Conservation (phyloP, 2,888 invertebrate species). For the Periphyllus acericola region DNA sequence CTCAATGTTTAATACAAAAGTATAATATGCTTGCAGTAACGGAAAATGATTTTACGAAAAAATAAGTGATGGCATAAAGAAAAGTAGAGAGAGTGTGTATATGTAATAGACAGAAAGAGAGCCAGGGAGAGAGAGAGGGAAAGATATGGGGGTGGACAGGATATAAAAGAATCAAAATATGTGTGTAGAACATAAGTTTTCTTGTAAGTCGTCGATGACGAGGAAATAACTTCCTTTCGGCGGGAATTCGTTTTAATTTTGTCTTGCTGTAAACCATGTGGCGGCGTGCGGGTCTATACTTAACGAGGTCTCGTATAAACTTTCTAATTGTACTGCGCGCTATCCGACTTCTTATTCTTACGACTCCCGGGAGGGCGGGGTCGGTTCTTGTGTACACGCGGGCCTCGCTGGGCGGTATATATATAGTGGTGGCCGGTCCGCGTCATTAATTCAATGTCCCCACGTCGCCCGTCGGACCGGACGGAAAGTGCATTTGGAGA, state of each 20-base stretch:
- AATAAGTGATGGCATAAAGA: too few species aligned
- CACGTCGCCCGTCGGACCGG: neutral
- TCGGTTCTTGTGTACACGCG: neutral
- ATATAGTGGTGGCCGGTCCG: neutral
- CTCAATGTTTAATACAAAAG: too few species aligned
- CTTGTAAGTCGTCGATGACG: slow-evolving; percentile 2
- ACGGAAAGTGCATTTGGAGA: slow-evolving; percentile 1
- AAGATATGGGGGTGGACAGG: neutral
- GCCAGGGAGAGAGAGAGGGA: neutral
- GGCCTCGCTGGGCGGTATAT: neutral
- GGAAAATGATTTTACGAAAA: too few species aligned
- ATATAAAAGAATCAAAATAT: neutral
- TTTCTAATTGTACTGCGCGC: slow-evolving; percentile 39
- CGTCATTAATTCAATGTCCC: slow-evolving; percentile 42
- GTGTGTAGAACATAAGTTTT: neutral
- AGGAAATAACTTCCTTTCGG: slow-evolving; percentile 12
- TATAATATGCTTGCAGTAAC: too few species aligned
- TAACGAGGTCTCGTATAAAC: slow-evolving; percentile 51
- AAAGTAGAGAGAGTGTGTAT: too few species aligned
- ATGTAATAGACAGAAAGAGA: too few species aligned
- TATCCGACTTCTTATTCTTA: slow-evolving; percentile 24
- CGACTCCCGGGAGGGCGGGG: neutral
- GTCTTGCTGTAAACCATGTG: neutral
- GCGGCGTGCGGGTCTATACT: slow-evolving; percentile 23
- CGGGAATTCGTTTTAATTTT: slow-evolving; percentile 34